Evolutionary conservation across 2,113 vertebrate genomes (phyloP).

Genomic region (Labrus mixtus): DNA sequence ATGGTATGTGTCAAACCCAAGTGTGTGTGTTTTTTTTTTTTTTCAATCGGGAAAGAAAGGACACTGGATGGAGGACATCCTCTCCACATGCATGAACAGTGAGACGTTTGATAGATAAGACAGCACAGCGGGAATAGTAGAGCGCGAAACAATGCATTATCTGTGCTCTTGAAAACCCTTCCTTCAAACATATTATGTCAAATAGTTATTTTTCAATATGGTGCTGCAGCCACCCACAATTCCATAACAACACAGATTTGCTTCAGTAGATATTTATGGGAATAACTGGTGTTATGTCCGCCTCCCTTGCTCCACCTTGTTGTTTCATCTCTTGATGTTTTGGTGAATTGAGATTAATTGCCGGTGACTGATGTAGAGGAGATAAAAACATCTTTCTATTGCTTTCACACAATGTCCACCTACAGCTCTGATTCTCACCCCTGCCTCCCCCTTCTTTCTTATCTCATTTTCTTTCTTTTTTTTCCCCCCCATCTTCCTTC

Average conservation of each 20-base stretch:
- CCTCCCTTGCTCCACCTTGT: conserved; percentile 1
- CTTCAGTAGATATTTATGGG: conserved; percentile 43
- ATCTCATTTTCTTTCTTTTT: conserved; percentile 34
- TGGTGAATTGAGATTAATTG: conserved; percentile 70
- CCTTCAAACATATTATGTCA: conserved; percentile 43
- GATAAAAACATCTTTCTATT: conserved; percentile 51
- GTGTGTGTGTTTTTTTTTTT: conserved; percentile 10
- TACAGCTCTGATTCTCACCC: conserved; percentile 24
- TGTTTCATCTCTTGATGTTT: conserved; percentile 37
- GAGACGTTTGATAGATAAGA: conserved; percentile 59
- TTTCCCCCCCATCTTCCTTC: conserved; percentile 35
- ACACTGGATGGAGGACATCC: conserved; percentile 65
- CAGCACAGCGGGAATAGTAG: conserved; percentile 17
- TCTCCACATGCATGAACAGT: conserved; percentile 67
- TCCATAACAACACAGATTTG: conserved; percentile 38
- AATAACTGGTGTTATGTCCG: conserved; percentile 37
- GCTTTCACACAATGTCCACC: conserved; percentile 48
- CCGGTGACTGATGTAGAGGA: conserved; percentile 36
- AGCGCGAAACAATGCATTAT: conserved; percentile 51
- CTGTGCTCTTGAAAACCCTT: conserved; percentile 43
- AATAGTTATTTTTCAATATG: conserved; percentile 55
- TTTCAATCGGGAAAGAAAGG: conserved; percentile 57
- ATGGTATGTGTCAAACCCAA: conserved; percentile 63
- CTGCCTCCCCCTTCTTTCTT: conserved; percentile 8
- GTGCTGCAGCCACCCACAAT: conserved; percentile 30